Base-by-base conservation (phyloP, 1,140 invertebrate genomes). In the Calephelis nemesis region DNA sequence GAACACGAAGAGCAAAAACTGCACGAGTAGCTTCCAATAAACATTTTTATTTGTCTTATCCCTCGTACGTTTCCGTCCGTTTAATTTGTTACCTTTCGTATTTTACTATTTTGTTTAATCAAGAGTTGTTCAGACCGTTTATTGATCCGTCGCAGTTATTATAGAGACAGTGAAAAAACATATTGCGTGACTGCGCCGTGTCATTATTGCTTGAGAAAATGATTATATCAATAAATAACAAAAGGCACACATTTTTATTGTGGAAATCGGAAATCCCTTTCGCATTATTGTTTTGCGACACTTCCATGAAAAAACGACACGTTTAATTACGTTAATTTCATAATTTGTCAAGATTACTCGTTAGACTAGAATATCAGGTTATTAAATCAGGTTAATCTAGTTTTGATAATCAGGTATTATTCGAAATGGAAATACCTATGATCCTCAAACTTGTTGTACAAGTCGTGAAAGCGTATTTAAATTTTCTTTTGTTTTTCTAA, bases 241-340 rank as follows among this genome's bases (percentile, higher is more conserved):
- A 83, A 80, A 75, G 75, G 71, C 70, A 40, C 40, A 13, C 52
- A 65, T 72, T 72, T 73, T 82, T 74, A 65, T 72, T 74, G 78
- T 84, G 78, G 75, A 84, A 86, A 84, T 88, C 85, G 87, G 88
- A 88, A 88, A 89, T 88, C 80, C 87, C 88, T 63, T 54, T 77
- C 47, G 72, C 73, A 76, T 83, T 87, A 80, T 79, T 83, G 78
- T 81, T 54, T 65, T 72, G 75, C 80, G 66, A 78, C 72, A 81
- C 78, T 88, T 88, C 83, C 86, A 74, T 74, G 74, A 81, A 87
- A 85, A 82, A 83, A 70, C 42, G 48, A n/a, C 19, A 42, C 39
- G 78, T 79, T 62, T 82, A 86, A 85, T 82, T 78, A 62, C 65
- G 74, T 76, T 76, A 77, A 75, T 76, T 75, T 71, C 67, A 74